These are phyloP conservation scores for Pipistrellus pygmaeus DNA, from an alignment of 2,797 vertebrate genomes.

Conservation along the genomic window DNA sequence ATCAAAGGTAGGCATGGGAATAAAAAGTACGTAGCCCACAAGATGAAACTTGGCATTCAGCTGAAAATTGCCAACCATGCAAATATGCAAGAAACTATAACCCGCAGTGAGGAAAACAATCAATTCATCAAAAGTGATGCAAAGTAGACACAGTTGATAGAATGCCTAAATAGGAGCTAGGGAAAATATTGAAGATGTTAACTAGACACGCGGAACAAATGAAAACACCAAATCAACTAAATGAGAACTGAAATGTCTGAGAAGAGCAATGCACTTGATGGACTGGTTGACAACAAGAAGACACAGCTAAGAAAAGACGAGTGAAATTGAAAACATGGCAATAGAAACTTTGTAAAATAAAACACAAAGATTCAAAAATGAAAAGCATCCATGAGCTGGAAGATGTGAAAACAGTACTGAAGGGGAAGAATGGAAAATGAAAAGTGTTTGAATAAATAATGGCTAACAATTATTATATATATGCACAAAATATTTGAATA, in stretches of 20 bases:
- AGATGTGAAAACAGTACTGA: neutral
- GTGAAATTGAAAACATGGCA: neutral
- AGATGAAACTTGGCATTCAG: neutral
- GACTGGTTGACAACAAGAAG: neutral
- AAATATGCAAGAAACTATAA: constrained; percentile 8
- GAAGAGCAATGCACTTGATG: neutral
- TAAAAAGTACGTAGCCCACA: neutral
- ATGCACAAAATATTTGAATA: neutral
- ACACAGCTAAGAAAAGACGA: neutral
- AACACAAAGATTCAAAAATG: neutral
- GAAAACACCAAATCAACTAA: neutral
- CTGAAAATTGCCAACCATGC: neutral
- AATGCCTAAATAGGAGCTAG: neutral
- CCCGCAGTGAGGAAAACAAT: neutral
- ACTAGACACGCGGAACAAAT: neutral
- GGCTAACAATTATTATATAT: neutral
- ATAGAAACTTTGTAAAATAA: neutral
- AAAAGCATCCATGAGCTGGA: neutral
- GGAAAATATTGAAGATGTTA: neutral
- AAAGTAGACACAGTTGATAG: neutral
- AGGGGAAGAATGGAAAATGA: neutral
- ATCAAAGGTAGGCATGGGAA: neutral
- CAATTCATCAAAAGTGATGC: neutral
- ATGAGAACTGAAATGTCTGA: neutral
- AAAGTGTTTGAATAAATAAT: constrained; percentile 20